Evolutionary conservation across 2,888 invertebrate genomes (phyloP), one percentile per base, ranked within the genome.

Genomic region (Andrena minutula): DNA sequence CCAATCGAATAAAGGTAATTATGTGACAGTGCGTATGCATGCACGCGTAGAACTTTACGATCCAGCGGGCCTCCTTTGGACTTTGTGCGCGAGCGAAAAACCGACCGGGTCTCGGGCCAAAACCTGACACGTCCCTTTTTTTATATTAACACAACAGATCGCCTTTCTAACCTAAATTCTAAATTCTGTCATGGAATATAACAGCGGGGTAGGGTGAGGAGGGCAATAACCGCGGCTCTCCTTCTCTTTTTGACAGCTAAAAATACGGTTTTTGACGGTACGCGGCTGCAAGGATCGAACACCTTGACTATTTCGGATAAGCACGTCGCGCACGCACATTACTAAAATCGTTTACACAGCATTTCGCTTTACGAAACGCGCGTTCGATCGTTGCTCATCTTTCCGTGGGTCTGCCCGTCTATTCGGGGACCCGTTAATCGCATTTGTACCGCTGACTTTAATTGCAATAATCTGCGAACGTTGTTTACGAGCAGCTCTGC

Each of bases 131-230:
- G 28, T 68, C 47, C 35, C 64, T 73, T 73, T 64, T 72, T 73
- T 68, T 58, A 20, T 69, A 35, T 35, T 51, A 64, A 60, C 60
- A 53, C 23, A 30, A 47, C 26, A 61, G 77, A 41, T 61, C 71
- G 77, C 75, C 74, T 75, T 82, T 73, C 83, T 87, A 87, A 87
- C 87, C 87, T 87, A 82, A 76, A 84, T 87, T 84, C 82, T 76
- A 78, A 83, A 76, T 75, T 76, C 76, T 77, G 79, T 84, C 75
- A 74, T 35, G 82, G 78, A 66, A 64, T 70, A 28, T 26, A 32
- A 60, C 58, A 20, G 70, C 35, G 51, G 58, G 61, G 61, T 20
- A 68, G 66, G 63, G 76, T 49, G 51, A 65, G 12, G 75, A 74
- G 63, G 60, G 61, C 23, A 69, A 63, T 58, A 65, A 64, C 61